A percentile compares a stretch with the other conserved stretches of the same genome.
Evolutionary conservation across 2,113 vertebrate species (phyloP).

Genomic region (Osmerus eperlanus): DNA sequence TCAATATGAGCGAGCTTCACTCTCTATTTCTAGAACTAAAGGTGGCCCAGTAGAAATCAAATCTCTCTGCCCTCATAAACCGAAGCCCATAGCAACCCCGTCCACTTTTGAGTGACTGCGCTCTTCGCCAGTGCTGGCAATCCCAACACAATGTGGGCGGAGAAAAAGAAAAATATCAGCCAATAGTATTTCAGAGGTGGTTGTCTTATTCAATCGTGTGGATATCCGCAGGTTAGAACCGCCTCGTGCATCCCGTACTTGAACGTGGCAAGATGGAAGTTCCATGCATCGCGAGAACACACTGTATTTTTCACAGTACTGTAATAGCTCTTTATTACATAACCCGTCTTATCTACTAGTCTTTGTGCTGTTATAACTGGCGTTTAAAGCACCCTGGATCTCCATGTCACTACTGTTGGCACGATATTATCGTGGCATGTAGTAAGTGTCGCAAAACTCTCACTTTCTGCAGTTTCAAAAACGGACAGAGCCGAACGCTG

Average conservation of each 20-base stretch:
- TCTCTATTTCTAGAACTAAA: conserved; percentile 18
- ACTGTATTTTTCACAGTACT: conserved; percentile 1
- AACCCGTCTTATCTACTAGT: neutral
- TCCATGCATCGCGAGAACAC: conserved; percentile 29
- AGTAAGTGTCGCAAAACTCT: neutral
- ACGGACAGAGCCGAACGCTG: neutral
- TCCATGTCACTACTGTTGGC: neutral
- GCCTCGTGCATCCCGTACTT: conserved; percentile 37
- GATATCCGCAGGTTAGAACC: conserved; percentile 34
- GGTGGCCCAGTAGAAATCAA: conserved; percentile 32
- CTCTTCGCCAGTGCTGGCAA: conserved; percentile 18
- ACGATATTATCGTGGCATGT: neutral
- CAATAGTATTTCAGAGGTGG: conserved; percentile 41
- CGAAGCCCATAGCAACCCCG: conserved; percentile 31
- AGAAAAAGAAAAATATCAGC: fast-evolving
- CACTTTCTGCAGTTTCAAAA: neutral
- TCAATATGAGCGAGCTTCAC: too few species aligned
- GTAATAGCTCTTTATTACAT: conserved; percentile 11
- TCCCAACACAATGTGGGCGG: conserved; percentile 3
- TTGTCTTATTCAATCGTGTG: conserved; percentile 64
- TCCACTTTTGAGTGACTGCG: conserved; percentile 20
- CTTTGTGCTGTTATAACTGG: neutral
- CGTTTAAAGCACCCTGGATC: neutral
- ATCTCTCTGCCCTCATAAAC: conserved; percentile 42
- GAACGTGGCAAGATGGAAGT: conserved; percentile 72